Evolutionary conservation across 2,888 invertebrate species (phyloP), one percentile per base, ranked within the genome.

Genomic region (Adela reaumurella): DNA sequence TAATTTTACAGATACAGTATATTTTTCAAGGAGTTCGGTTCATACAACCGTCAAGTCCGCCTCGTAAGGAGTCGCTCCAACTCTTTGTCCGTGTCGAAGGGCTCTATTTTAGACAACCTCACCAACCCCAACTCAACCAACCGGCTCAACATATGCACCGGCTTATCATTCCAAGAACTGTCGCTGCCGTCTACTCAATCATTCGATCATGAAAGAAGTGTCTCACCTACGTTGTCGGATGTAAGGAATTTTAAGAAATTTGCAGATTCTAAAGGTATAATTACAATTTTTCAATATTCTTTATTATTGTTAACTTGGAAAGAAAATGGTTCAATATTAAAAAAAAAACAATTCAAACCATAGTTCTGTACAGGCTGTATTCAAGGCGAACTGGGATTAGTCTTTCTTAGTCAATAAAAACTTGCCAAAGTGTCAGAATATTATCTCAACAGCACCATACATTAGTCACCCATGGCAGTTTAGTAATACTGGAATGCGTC

Each of bases 11-110:
- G 83, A 62, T 83, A 83, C 60, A 77, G 74, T 58, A 65, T 67
- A 55, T 83, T 70, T 59, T 83, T 81, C 58, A 78, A 78, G 61
- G 83, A 83, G 58, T 72, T 83, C 52, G 81, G 79, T 52, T 72
- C 74, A 41, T 67, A 81, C 50, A 74, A 77, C 56, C 74, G 69
- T 52, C 83, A 83, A 65, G 55, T 81, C 20, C 67, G 60, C 51
- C 57, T 73, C 48, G 70, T 74, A 0, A 77, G 70, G 56, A 72
- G 73, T 58, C 67, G 78, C 11, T 74, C 78, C 2, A 78, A 74
- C 54, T 79, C 79, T 2, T n/a, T n/a, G n/a, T n/a, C n/a, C n/a
- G n/a, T n/a, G n/a, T n/a, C n/a, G n/a, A 65, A 74, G 55, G 77
- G 77, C 2, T 78, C 74, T 2, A 72, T 78, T 51, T 56, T 77